Evolutionary conservation across 2,888 invertebrate species (phyloP), one percentile per base, ranked within the genome.

Genomic region (Hydraecia micacea): DNA sequence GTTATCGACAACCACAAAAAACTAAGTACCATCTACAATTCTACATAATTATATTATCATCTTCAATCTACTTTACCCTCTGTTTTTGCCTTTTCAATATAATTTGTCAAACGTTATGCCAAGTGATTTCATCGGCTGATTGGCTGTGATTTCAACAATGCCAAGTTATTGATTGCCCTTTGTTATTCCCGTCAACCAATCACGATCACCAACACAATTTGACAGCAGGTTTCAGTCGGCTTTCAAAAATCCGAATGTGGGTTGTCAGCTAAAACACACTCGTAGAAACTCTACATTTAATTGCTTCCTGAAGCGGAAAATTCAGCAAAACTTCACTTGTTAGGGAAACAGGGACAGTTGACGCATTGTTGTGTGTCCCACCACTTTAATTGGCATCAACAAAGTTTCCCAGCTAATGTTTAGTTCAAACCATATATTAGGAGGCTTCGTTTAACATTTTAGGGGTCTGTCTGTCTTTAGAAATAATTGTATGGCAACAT

Each of bases 351-450:
- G 83, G 86, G 81, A 86, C 81, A 84, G 88, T 87, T 87, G 65
- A 55, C 78, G 73, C 52, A 76, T 79, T 83, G 80, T 83, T 83
- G 84, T 80, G 86, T 86, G 79, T 71, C 72, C 74, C 86, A 72
- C 75, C 83, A 81, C 84, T 87, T 87, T 90, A 90, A 90, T 90
- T 89, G 88, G 81, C 76, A 84, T 72, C 76, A 67, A 75, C 73
- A 81, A 82, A 84, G 83, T 88, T 87, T 55, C 25, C 46, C 67
- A 83, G 80, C 80, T 81, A 73, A 81, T 79, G 75, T 70, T 85
- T 71, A 66, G 72, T 79, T 85, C 66, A 68, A 67, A 71, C 42
- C 78, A 71, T 84, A 58, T 60, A 72, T 62, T 67, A 66, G 25
- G 60, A 76, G 62, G 60, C 36, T 74, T 74, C 58, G 68, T 67